Percentiles rank a stretch among this genome's conserved stretches.
Conservation (phyloP, 64 coral and sea anemone genomes). For the Cladopsammia gracilis region DNA sequence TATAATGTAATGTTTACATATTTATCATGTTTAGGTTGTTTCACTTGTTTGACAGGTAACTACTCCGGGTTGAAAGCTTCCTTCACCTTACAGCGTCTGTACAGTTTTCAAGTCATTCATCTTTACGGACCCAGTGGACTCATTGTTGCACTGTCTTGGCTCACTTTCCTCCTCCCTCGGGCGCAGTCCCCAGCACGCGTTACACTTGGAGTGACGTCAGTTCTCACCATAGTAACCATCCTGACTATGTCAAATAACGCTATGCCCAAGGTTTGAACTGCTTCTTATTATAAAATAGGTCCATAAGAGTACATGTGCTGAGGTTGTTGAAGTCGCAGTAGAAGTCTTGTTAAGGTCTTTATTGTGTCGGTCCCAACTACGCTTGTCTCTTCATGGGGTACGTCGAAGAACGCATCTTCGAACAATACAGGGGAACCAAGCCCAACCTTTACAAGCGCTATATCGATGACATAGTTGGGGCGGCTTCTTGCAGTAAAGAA, state of each 20-base stretch:
- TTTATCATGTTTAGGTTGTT: background rate
- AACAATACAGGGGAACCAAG: too few species aligned
- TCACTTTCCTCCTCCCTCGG: constrained; percentile 59
- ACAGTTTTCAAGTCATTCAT: constrained; percentile 60
- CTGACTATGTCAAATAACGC: constrained; percentile 56
- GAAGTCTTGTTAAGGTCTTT: too few species aligned
- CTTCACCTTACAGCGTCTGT: constrained; percentile 40
- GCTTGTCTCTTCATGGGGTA: too few species aligned
- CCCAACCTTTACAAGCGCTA: too few species aligned
- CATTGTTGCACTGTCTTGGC: constrained; percentile 61
- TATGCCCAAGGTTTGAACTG: constrained; percentile 59
- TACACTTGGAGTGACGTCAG: constrained; percentile 66
- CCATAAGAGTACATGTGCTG: background rate
- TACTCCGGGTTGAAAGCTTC: constrained; percentile 48
- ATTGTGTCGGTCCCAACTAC: too few species aligned
- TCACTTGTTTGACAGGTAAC: constrained; percentile 44
- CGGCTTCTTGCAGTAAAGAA: too few species aligned
- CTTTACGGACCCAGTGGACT: constrained; percentile 48
- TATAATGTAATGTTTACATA: too few species aligned
- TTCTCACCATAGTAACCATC: constrained; percentile 58
- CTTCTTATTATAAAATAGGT: background rate
- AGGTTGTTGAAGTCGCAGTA: too few species aligned
- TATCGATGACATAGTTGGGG: too few species aligned
- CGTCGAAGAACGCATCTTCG: too few species aligned
- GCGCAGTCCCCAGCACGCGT: constrained; percentile 49